A percentile compares a stretch with the other conserved stretches of the same genome.
Conservation (phyloP, 2,888 invertebrate genomes). For the Hemistola chrysoprasaria region DNA sequence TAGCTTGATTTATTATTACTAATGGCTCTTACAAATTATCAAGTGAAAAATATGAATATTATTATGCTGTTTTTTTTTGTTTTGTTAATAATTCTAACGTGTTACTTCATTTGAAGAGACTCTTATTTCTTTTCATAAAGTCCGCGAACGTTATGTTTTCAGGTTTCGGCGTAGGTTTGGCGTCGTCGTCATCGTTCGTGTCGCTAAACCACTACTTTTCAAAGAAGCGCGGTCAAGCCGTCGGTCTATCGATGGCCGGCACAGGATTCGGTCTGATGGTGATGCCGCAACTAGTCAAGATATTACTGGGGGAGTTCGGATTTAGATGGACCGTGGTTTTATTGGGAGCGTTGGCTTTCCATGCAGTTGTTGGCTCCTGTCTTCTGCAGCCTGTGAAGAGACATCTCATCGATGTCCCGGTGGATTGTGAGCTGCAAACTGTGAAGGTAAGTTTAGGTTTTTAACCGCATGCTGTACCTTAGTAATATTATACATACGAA, state of each 20-base stretch:
- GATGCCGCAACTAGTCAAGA: conserved; percentile 88
- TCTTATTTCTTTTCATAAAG: background rate
- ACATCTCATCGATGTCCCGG: conserved; percentile 84
- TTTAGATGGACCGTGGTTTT: conserved; percentile 87
- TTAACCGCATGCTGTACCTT: too few relatives aligned
- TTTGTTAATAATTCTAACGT: too few relatives aligned
- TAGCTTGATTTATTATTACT: too few relatives aligned
- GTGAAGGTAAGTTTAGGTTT: conserved; percentile 55
- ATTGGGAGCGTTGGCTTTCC: conserved; percentile 85
- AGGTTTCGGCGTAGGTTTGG: conserved; percentile 90
- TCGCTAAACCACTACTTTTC: conserved; percentile 90
- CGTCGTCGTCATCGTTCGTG: conserved; percentile 89
- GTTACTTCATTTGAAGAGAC: background rate
- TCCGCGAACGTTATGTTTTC: conserved; percentile 39
- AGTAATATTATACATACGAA: too few relatives aligned
- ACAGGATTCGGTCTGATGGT: conserved; percentile 90
- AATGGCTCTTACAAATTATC: too few relatives aligned
- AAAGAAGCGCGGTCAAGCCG: conserved; percentile 89
- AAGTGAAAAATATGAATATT: too few relatives aligned
- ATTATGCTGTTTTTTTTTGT: too few relatives aligned
- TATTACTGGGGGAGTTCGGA: conserved; percentile 83
- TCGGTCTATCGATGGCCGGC: conserved; percentile 90
- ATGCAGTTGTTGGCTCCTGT: conserved; percentile 85
- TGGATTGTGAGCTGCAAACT: conserved; percentile 77
- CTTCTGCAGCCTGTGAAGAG: conserved; percentile 87